Evolutionary conservation across 1,140 invertebrate species (phyloP).

Genomic region (Apocrypta bakeri): DNA sequence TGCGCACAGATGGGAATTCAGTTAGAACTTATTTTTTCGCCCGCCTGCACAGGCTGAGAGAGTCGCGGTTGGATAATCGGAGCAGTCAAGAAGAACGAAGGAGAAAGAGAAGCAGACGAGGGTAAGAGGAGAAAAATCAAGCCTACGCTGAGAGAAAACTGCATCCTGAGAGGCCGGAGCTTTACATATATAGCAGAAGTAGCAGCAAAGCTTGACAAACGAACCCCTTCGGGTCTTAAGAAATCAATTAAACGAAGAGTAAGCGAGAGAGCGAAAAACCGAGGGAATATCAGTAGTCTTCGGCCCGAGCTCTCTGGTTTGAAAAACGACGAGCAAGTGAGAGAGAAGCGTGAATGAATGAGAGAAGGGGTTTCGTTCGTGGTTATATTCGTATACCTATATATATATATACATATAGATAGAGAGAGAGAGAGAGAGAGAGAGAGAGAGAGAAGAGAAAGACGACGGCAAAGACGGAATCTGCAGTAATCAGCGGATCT

Average conservation of each 20-base stretch:
- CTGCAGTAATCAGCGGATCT: conserved; percentile 68
- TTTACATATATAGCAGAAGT: conserved; percentile 16
- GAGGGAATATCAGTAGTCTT: conserved; percentile 32
- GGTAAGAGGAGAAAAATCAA: conserved; percentile 13
- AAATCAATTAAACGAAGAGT: conserved; percentile 72
- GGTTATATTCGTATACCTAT: not conserved
- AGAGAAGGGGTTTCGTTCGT: conserved; percentile 39
- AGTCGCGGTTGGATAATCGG: conserved; percentile 29
- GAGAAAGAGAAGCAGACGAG: not conserved
- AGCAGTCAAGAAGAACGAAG: conserved; percentile 53
- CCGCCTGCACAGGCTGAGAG: not conserved
- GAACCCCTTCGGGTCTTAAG: conserved; percentile 71
- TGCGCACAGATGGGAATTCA: not conserved
- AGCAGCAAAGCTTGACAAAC: conserved; percentile 48
- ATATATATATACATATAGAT: too few relatives aligned
- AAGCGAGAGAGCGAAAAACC: conserved; percentile 39
- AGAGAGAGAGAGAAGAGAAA: conserved; percentile 35
- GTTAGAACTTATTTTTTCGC: conserved; percentile 33
- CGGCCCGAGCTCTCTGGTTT: conserved; percentile 26
- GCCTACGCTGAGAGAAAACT: conserved; percentile 60
- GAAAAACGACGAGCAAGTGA: conserved; percentile 36
- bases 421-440: too few relatives aligned
- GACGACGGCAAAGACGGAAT: conserved; percentile 63
- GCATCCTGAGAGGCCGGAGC: conserved; percentile 58
- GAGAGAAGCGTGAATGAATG: not conserved